phyloP scores from a whole-genome alignment of 2,113 vertebrate species.

The Brachionichthys hirsutus region DNA sequence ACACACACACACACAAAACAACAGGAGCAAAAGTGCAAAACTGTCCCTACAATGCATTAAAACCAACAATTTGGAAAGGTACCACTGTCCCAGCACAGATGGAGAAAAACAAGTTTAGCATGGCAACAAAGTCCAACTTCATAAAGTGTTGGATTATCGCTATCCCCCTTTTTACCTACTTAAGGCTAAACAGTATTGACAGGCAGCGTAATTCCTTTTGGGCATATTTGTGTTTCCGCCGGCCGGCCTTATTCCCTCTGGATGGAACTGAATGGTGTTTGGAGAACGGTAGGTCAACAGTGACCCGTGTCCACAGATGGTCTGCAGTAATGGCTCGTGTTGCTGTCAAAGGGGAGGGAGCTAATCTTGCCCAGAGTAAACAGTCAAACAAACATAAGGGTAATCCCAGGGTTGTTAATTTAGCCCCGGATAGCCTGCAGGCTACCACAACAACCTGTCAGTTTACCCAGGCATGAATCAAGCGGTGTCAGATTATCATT shows the following conservation, averaged over 20 bases:
- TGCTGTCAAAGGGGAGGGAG: conserved; percentile 39
- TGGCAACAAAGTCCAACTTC: too few relatives aligned
- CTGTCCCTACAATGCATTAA: too few relatives aligned
- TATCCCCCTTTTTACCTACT: too few relatives aligned
- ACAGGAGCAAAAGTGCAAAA: neutral
- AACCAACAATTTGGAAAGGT: too few relatives aligned
- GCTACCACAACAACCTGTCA: conserved; percentile 51
- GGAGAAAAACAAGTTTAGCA: too few relatives aligned
- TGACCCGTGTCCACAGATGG: conserved; percentile 70
- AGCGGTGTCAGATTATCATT: neutral
- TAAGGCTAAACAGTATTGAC: neutral
- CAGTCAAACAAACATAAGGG: conserved; percentile 65
- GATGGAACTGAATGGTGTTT: conserved; percentile 50
- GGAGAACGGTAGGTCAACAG: conserved; percentile 55
- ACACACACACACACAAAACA: neutral
- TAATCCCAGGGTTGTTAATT: conserved; percentile 54
- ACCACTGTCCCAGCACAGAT: too few relatives aligned
- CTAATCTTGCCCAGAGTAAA: conserved; percentile 51
- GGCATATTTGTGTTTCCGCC: conserved; percentile 35
- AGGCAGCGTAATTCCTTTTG: neutral
- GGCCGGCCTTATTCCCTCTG: conserved; percentile 33
- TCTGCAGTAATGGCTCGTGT: conserved; percentile 52
- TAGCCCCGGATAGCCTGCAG: conserved; percentile 37
- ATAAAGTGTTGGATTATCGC: too few relatives aligned
- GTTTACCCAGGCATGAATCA: conserved; percentile 16